Evolutionary conservation across 2,797 vertebrate species (phyloP).

Genomic region (Diplodus sargus): DNA sequence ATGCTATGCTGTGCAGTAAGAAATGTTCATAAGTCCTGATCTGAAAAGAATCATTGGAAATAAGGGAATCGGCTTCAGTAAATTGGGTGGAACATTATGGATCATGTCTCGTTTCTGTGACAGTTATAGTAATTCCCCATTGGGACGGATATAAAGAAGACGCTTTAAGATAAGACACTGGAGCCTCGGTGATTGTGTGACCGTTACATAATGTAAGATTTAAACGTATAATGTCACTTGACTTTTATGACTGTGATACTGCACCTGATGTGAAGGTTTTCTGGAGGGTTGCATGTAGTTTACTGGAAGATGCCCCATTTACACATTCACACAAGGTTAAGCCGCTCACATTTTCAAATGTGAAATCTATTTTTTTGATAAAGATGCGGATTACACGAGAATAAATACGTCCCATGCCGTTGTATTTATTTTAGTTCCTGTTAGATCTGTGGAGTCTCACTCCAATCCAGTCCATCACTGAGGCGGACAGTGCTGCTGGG

Average conservation of each 20-base stretch:
- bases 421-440: conserved; percentile 4
- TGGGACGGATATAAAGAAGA: neutral
- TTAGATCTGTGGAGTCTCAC: conserved; percentile 35
- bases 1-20: neutral
- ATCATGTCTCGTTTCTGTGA: neutral
- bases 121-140: neutral
- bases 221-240: conserved; percentile 1
- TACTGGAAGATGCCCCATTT: conserved; percentile 1
- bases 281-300: conserved; percentile 2
- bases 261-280: neutral
- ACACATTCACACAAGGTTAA: neutral
- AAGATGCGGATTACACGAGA: conserved; percentile 15
- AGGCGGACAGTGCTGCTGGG: conserved; percentile 34
- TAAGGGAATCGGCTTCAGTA: too few species aligned
- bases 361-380: conserved; percentile 23
- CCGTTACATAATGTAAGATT: neutral
- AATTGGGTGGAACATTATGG: neutral
- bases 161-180: neutral
- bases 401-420: neutral
- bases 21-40: neutral
- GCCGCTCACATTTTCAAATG: neutral
- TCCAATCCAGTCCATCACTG: conserved; percentile 8
- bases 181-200: neutral
- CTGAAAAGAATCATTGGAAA: neutral
- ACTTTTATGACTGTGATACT: neutral